Percentiles rank a stretch among this genome's conserved stretches.
These are phyloP conservation scores for Bursaphelenchus mucronatus DNA, from an alignment of 1,140 invertebrate genomes.

Conservation along the genomic window DNA sequence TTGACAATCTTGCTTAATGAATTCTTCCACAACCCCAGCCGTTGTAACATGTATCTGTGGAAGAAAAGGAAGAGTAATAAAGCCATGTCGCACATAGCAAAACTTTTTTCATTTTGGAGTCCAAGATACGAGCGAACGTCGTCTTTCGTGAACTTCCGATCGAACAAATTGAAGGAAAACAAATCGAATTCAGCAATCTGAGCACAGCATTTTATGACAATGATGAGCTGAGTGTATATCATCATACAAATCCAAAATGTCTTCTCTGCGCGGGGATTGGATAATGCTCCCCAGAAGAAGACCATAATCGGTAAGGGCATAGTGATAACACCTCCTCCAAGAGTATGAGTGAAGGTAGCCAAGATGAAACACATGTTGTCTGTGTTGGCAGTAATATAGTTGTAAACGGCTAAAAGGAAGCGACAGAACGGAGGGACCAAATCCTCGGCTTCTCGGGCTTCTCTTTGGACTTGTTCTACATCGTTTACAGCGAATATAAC, in stretches of 20 bases:
- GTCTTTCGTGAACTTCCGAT: background rate
- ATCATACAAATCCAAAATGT: slow-evolving; percentile 92
- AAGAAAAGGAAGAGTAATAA: slow-evolving; percentile 90
- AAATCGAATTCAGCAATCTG: slow-evolving; percentile 94
- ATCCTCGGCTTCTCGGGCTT: slow-evolving; percentile 47
- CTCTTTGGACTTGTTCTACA: slow-evolving; percentile 34
- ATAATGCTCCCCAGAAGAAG: slow-evolving; percentile 93
- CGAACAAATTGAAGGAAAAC: slow-evolving; percentile 72
- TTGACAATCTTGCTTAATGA: slow-evolving; percentile 14
- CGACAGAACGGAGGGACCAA: slow-evolving; percentile 43
- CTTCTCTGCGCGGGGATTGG: slow-evolving; percentile 88
- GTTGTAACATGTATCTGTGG: slow-evolving; percentile 71
- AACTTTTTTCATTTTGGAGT: slow-evolving; percentile 74
- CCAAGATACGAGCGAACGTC: slow-evolving; percentile 71
- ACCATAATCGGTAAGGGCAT: slow-evolving; percentile 89
- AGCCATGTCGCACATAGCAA: slow-evolving; percentile 83
- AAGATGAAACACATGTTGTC: slow-evolving; percentile 92
- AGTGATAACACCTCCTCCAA: slow-evolving; percentile 66
- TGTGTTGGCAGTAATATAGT: slow-evolving; percentile 76
- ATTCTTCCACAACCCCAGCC: slow-evolving; percentile 59
- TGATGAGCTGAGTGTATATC: slow-evolving; percentile 92
- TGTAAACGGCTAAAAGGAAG: slow-evolving; percentile 71
- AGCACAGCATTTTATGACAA: slow-evolving; percentile 73
- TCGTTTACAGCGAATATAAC: background rate
- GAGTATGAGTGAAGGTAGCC: slow-evolving; percentile 88